Conservation (phyloP, 92 coral and sea anemone genomes). For the Desmophyllum pertusum region DNA sequence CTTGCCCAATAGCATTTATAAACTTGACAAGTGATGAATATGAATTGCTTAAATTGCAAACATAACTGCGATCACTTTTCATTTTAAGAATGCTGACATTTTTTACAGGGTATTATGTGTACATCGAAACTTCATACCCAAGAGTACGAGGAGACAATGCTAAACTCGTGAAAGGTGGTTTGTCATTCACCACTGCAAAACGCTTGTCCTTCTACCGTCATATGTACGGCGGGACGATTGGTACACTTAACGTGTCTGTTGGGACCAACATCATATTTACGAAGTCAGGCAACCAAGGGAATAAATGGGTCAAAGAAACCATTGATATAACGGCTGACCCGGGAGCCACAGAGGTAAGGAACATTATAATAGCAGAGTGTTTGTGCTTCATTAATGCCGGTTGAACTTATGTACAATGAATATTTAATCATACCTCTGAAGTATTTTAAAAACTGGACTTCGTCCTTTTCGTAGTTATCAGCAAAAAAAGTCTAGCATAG, state of each 20-base stretch:
- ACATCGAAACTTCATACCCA: conserved; percentile 32
- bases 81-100: not conserved
- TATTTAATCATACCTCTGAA: too few relatives aligned
- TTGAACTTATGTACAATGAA: not conserved
- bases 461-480: too few relatives aligned
- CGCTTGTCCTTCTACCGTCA: conserved; percentile 65
- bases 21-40: too few relatives aligned
- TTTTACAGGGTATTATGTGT: conserved; percentile 16
- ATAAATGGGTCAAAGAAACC: conserved; percentile 24
- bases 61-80: too few relatives aligned
- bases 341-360: conserved; percentile 6
- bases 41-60: too few relatives aligned
- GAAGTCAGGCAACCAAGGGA: conserved; percentile 51
- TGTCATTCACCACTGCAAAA: conserved; percentile 41
- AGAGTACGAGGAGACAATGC: conserved; percentile 54
- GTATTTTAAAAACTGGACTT: too few relatives aligned
- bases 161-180: conserved; percentile 23
- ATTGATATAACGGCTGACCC: conserved; percentile 12
- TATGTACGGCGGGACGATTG: conserved; percentile 65
- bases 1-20: too few relatives aligned
- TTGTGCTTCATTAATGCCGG: not conserved
- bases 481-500: too few relatives aligned
- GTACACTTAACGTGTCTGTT: conserved; percentile 58
- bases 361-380: not conserved
- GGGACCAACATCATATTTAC: conserved; percentile 43